Evolutionary conservation across 2,113 vertebrate species (phyloP), one percentile per base, ranked within the genome.

Genomic region (Dipodomys ordii): DNA sequence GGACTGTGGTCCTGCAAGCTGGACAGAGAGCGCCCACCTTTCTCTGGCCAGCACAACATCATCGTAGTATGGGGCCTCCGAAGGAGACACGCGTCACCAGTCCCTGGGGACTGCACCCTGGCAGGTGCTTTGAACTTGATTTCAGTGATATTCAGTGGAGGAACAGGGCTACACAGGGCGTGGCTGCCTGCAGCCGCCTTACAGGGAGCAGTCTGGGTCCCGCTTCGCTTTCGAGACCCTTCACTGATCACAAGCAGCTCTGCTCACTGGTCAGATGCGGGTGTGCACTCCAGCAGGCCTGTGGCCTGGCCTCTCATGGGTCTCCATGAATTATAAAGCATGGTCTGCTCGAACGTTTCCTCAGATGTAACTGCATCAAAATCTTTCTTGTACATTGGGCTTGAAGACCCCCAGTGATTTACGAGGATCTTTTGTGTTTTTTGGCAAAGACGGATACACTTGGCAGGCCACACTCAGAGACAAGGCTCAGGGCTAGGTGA

Each of bases 241-340:
- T 25, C 1, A 4, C 53, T 35, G 39, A 27, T 28, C 23, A 60
- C 9, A 6, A 71, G 64, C 79, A 9, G 19, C 68, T 15, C 44
- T 0, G 2, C 23, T 60, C 20, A 16, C 2, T 2, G 39, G 16
- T 15, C 49, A 53, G 5, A 16, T 71, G 35, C 23, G 11, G 12
- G 69, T 20, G 8, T 39, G 20, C 60, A 62, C 20, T 62, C 15
- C 20, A 19, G 15, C 57, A 19, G 60, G 60, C 60, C 60, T 19
- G 60, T 4, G 82, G 82, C 13, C n/a, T 12, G 18, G 72, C n/a
- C 8, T 22, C 53, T 87, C 6, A 30, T 9, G 10, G 2, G 16
- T 72, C 81, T 27, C 10, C 28, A 8, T 0, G 1, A 2, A 30
- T 11, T 2, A 12, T 13, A 1, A n/a, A 46, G 39, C 3, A 62